phyloP scores from a whole-genome alignment of 2,888 invertebrate genomes.

The Petrolisthes manimaculis region DNA sequence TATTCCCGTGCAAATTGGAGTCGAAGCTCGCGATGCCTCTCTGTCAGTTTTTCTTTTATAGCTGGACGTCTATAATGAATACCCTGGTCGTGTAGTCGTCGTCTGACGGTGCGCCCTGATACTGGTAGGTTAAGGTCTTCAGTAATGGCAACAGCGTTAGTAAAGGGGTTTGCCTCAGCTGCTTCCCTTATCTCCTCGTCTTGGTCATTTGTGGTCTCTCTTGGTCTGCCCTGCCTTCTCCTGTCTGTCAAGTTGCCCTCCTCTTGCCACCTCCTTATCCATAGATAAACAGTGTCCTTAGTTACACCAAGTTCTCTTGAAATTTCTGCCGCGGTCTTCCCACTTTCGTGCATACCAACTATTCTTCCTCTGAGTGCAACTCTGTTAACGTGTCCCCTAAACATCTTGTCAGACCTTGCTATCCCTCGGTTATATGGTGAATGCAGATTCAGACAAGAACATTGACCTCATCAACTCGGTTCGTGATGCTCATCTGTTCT shows the following conservation, averaged over 20 bases:
- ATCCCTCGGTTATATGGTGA: neutral
- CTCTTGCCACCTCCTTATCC: neutral
- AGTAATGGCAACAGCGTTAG: neutral
- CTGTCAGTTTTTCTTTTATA: neutral
- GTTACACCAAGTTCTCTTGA: neutral
- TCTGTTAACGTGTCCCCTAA: neutral
- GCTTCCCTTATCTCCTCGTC: neutral
- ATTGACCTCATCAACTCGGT: neutral
- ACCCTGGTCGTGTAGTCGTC: neutral
- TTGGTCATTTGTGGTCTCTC: neutral
- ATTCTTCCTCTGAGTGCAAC: neutral
- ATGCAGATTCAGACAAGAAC: neutral
- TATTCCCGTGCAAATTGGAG: neutral
- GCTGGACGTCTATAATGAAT: neutral
- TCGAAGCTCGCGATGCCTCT: neutral
- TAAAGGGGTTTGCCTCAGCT: neutral
- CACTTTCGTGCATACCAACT: neutral
- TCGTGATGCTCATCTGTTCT: neutral
- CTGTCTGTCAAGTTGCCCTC: neutral
- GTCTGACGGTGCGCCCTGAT: neutral
- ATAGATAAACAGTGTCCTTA: neutral
- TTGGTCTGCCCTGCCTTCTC: neutral
- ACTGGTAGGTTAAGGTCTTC: neutral
- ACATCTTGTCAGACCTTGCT: neutral
- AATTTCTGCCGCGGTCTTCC: neutral